These are phyloP conservation scores for Nomada lathburiana DNA, from an alignment of 2,888 invertebrate genomes.

Conservation along the genomic window DNA sequence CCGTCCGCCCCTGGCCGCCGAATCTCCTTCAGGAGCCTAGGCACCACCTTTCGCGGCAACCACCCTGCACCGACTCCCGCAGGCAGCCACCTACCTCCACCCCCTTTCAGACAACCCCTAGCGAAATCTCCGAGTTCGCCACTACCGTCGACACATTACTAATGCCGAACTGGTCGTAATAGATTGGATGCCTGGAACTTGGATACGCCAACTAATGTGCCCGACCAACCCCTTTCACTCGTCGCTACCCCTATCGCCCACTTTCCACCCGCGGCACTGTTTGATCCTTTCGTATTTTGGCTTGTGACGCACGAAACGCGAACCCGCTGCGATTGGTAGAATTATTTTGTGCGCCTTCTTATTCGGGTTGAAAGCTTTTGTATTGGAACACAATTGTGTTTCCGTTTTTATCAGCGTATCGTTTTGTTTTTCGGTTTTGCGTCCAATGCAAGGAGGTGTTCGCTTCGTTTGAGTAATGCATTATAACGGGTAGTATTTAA, in stretches of 20 bases:
- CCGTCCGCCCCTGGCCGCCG: constrained; percentile 46
- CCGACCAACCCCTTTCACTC: constrained; percentile 67
- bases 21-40: constrained; percentile 58
- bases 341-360: too few relatives aligned
- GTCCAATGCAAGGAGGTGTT: too few relatives aligned
- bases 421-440: too few relatives aligned
- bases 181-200: constrained; percentile 80
- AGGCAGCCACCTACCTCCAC: constrained; percentile 40
- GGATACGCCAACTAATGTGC: constrained; percentile 75
- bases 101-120: constrained; percentile 40
- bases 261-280: constrained; percentile 17
- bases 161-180: constrained; percentile 82
- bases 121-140: constrained; percentile 57
- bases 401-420: too few relatives aligned
- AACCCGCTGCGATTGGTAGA: too few relatives aligned
- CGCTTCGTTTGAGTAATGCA: too few relatives aligned
- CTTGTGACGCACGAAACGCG: background rate
- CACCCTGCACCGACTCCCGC: constrained; percentile 46
- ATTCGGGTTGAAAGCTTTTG: background rate
- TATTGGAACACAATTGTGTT: too few relatives aligned
- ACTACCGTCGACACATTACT: constrained; percentile 78
- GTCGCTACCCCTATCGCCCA: constrained; percentile 45
- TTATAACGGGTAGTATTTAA: too few relatives aligned
- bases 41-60: constrained; percentile 54
- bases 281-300: constrained; percentile 3